Percentiles rank a stretch among this genome's conserved stretches.
Conservation (phyloP, 2,797 vertebrate species). For the Channa striata region DNA sequence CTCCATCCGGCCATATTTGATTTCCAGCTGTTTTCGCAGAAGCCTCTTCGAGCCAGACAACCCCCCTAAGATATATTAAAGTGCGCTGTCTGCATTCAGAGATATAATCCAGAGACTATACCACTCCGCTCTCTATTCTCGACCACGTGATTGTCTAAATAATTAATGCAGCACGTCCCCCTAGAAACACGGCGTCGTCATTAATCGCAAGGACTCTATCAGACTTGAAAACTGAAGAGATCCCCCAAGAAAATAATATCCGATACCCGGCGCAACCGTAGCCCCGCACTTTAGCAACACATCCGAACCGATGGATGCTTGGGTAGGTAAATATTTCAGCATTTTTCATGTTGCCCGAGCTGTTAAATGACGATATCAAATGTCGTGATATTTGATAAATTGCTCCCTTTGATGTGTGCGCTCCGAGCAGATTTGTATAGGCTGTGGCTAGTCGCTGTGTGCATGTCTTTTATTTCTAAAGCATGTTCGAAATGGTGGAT, state of each 20-base stretch:
- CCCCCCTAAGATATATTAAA: conserved; percentile 86
- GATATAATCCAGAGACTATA: conserved; percentile 94
- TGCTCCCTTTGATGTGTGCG: conserved; percentile 90
- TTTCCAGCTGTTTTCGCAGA: conserved; percentile 86
- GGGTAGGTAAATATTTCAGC: conserved; percentile 97
- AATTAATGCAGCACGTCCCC: conserved; percentile 99
- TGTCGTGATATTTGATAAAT: conserved; percentile 93
- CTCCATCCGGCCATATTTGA: conserved; percentile 90
- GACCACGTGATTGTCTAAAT: conserved; percentile 99
- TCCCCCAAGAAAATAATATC: conserved; percentile 99
- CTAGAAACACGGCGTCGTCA: conserved; percentile 99
- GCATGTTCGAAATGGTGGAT: conserved; percentile 4
- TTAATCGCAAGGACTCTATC: conserved; percentile 99
- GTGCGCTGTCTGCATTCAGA: conserved; percentile 85
- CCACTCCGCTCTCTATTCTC: conserved; percentile 87
- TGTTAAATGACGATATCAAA: conserved; percentile 92
- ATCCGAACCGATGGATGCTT: conserved; percentile 90
- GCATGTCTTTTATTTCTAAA: conserved; percentile 33
- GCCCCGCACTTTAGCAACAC: conserved; percentile 86
- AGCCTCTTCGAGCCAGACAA: conserved; percentile 82
- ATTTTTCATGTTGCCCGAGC: conserved; percentile 88
- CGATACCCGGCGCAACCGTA: conserved; percentile 89
- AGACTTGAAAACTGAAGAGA: conserved; percentile 99
- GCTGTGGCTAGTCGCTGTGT: conserved; percentile 48
- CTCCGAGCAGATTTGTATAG: conserved; percentile 77